Evolutionary conservation across 2,888 invertebrate genomes (phyloP), one percentile per base, ranked within the genome.

Genomic region (Pheosia tremula): DNA sequence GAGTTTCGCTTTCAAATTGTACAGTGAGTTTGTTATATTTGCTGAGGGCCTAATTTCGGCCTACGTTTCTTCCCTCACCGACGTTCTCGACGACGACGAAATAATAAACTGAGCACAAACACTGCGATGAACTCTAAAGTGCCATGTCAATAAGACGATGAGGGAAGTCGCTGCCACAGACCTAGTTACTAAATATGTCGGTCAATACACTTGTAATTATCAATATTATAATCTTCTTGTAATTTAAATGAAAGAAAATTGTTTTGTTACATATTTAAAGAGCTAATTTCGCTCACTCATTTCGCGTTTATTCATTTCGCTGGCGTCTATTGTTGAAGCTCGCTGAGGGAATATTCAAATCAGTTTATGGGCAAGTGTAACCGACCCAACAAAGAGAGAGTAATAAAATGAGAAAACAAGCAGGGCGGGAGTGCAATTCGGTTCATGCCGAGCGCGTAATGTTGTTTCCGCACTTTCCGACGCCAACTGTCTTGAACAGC

Each of bases 1-100:
- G 76, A 78, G 75, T 83, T 81, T 76, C 71, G 68, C 71, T 79
- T 78, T 82, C 62, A 63, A 64, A 67, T 64, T 78, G 74, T 77
- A 70, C 60, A 57, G 61, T 62, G 62, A 65, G 56, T 79, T 80
- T 24, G 24, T 24, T 78, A 74, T 83, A 74, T 88, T 87, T 86
- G 80, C 78, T 69, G 64, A 86, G 79, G 73, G 75, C 77, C 83
- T 86, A 86, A 87, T 87, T 87, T 86, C 74, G 71, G 80, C 79
- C 78, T 68, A 69, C 78, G 81, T 82, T 83, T 82, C 24, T 24
- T 24, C 24, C 24, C 24, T 24, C 24, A 24, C 24, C 24, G 24
- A 24, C 82, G 78, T 82, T 80, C 75, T 68, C 72, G 71, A 65
- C 62, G 63, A 75, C 69, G 76, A 78, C 81, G 80, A 79, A 80